Base-by-base conservation (phyloP, 35 echinoderm and acorn worm genomes). In the Strongylocentrotus purpuratus region DNA sequence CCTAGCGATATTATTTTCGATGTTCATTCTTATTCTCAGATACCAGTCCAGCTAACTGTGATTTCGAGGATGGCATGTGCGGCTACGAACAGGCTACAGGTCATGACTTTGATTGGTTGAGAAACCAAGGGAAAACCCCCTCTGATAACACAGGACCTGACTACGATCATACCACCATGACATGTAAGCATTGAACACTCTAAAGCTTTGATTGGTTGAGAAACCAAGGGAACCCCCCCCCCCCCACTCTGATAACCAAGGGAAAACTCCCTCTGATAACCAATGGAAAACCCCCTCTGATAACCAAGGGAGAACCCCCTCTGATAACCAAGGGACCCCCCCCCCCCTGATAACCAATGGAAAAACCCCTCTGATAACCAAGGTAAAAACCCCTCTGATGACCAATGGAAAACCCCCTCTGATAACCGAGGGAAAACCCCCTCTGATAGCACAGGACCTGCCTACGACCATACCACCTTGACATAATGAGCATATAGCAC, bases 51-150 rank as follows among this genome's bases (percentile, higher is more conserved):
- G 85, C 95, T 35, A 91, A 96, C 47, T 97, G 97, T 96, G 90
- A 97, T 47, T 97, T 97, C 71, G 94, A 97, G 87, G 88, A 33
- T 60, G 86, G 50, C 4, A 95, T 94, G 48, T 96, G 94, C 85
- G 45, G 35, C 9, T 97, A 95, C 87, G 93, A 52, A 6, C 97
- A 97, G 28, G 95, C 94, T 0, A 94, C 2, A 2, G 95, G 96
- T 95, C 90, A 97, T 86, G 95, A 97, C 22, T 97, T 97, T 94
- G 90, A 97, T 87, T 97, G 97, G 97, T 92, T 60, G 0, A 95
- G 94, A 46, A 32, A 31, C 2, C 92, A 28, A 33, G 95, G 97
- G 5, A 28, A 58, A 28, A 96, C 95, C 12, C 8, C 88, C 61
- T 48, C 97, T 32, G 52, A 46, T 55, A 85, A 85, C 78, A 97